phyloP scores from a whole-genome alignment of 2,113 vertebrate genomes.

The Stomatorhinus ivindoensis region DNA sequence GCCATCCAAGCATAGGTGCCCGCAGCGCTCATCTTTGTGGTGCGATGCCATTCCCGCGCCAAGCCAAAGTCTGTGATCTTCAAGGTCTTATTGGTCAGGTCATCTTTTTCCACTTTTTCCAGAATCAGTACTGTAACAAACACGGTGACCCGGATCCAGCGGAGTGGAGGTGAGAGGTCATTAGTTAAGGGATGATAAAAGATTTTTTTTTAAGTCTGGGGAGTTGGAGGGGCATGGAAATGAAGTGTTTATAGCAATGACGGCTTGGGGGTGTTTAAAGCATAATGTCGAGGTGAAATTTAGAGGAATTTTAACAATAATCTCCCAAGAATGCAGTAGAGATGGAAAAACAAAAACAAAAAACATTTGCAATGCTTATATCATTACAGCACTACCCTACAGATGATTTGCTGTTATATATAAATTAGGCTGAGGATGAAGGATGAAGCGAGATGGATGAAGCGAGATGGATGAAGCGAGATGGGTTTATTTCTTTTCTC shows the following conservation, averaged over 20 bases:
- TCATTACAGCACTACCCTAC: too few relatives aligned
- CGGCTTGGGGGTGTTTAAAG: neutral
- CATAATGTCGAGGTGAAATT: neutral
- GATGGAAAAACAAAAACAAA: neutral
- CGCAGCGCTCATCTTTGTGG: slow-evolving; percentile 95
- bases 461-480: too few relatives aligned
- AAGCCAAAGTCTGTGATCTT: slow-evolving; percentile 98
- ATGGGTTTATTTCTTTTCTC: too few relatives aligned
- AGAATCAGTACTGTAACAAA: slow-evolving; percentile 75
- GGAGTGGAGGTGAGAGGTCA: neutral
- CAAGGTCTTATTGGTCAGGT: slow-evolving; percentile 88
- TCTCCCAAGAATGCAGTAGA: neutral
- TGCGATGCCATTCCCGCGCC: slow-evolving; percentile 93
- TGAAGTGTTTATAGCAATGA: neutral
- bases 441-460: too few relatives aligned
- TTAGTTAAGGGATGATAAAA: neutral
- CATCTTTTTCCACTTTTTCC: slow-evolving; percentile 85
- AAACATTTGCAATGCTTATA: neutral
- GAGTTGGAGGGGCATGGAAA: neutral
- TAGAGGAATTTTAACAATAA: neutral
- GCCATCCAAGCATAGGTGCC: slow-evolving; percentile 98
- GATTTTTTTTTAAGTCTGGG: neutral
- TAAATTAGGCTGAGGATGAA: too few relatives aligned
- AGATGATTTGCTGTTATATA: too few relatives aligned
- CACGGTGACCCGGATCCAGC: neutral